Base-by-base conservation (phyloP, 2,797 vertebrate genomes). In the Alosa sapidissima region DNA sequence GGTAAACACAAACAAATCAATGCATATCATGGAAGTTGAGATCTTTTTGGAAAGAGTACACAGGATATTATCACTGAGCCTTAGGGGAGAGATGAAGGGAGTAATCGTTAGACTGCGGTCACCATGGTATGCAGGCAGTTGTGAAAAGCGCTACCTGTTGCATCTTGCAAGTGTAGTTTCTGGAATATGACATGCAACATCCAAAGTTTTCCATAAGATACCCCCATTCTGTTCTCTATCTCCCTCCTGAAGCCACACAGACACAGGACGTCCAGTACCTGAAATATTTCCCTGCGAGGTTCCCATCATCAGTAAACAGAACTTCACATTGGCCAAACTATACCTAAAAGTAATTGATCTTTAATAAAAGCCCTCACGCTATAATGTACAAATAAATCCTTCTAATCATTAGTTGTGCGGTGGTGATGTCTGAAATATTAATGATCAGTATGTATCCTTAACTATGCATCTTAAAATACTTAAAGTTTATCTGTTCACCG, bases 161-260 rank as follows among this genome's bases (percentile, higher is more conserved):
- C 92, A 91, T 96, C 96, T 97, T 97, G 96, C 93, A 92, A 91
- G 93, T 94, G 90, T 94, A 94, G 94, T 94, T 93, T 89, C 91
- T 93, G 93, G 91, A 91, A 92, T 94, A 91, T 92, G 93, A 93
- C 94, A 94, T 94, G 92, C 91, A 88, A 87, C 86, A 82, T 72
- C 47, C 51, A 85, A 83, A 13, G n/a, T 48, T 51, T 24, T 36
- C 24, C 68, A 75, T 45, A 54, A 51, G 24, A 72, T 72, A 65
- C 36, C 14, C 68, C 16, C 13, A 16, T 36, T 41, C 16, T 75
- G 68, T 16, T 75, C 68, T 45, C 13, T 4, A 45, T 36, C 5
- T 75, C 36, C 3, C 36, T 45, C 68, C 68, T 75, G 11, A 45
- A 75, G 36, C 33, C 68, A 75, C 58, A 62, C 68, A 16, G 68